Conservation (phyloP, 2,113 vertebrate genomes). For the Carassius gibelio region DNA sequence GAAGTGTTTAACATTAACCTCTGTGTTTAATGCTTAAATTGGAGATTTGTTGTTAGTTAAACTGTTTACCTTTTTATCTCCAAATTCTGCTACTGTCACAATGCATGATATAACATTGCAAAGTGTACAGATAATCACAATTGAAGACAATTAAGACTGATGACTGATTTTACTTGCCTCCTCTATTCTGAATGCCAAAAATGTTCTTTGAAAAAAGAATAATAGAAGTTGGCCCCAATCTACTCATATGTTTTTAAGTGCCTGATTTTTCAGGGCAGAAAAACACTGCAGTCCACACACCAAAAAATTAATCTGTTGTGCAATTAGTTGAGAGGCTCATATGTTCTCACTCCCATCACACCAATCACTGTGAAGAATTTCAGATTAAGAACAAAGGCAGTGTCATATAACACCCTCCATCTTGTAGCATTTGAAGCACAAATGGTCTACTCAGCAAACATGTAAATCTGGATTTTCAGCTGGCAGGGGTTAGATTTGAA, state of each 20-base stretch:
- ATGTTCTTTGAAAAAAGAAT: conserved; percentile 13
- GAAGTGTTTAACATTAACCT: neutral
- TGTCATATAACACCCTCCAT: conserved; percentile 1
- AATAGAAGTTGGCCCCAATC: neutral
- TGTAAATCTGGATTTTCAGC: neutral
- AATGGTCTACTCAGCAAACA: neutral
- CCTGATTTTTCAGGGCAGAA: neutral
- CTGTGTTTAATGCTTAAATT: neutral
- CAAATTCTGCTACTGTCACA: neutral
- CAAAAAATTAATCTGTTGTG: neutral
- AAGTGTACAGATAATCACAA: neutral
- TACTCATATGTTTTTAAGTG: neutral
- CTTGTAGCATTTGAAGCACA: neutral
- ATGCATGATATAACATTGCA: neutral
- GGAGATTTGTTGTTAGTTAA: neutral
- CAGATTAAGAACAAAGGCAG: conserved; percentile 7
- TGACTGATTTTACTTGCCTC: neutral
- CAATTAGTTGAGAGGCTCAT: neutral
- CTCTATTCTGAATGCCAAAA: neutral
- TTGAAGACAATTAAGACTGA: neutral
- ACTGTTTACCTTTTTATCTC: neutral
- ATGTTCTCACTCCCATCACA: conserved; percentile 9
- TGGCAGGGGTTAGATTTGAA: neutral
- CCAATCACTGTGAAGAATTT: conserved; percentile 31
- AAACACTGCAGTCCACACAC: too few relatives aligned